phyloP scores from a whole-genome alignment of 2,113 vertebrate species.

The Agapornis roseicollis region DNA sequence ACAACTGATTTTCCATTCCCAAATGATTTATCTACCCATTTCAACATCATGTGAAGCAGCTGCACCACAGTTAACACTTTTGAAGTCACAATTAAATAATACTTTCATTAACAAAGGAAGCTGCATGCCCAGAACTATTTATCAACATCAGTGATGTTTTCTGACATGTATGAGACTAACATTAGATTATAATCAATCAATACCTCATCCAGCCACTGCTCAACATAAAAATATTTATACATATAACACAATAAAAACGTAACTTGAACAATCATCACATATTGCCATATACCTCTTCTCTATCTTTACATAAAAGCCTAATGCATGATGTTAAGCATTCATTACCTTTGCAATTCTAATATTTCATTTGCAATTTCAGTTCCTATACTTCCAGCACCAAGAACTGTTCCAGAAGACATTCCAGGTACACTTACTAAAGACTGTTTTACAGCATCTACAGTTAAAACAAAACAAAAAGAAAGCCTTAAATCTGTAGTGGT shows the following conservation, averaged over 20 bases:
- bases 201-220: not conserved
- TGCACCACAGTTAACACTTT: not conserved
- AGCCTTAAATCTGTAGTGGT: not conserved
- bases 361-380: constrained; percentile 89
- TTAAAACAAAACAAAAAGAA: not conserved
- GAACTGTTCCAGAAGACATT: constrained; percentile 77
- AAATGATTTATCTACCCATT: not conserved
- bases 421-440: constrained; percentile 79
- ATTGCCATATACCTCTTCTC: not conserved
- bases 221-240: not conserved
- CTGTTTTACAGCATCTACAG: constrained; percentile 78
- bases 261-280: not conserved
- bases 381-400: constrained; percentile 88
- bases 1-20: not conserved
- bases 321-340: not conserved
- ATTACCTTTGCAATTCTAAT: constrained; percentile 87
- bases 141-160: not conserved
- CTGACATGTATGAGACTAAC: not conserved
- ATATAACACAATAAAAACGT: not conserved
- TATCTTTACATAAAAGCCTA: not conserved
- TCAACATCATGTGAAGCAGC: not conserved
- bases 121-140: not conserved
- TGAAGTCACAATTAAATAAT: not conserved
- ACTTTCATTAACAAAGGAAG: not conserved
- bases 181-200: not conserved